Conservation (phyloP, 2,797 vertebrate species). For the Carcharodon carcharias region DNA sequence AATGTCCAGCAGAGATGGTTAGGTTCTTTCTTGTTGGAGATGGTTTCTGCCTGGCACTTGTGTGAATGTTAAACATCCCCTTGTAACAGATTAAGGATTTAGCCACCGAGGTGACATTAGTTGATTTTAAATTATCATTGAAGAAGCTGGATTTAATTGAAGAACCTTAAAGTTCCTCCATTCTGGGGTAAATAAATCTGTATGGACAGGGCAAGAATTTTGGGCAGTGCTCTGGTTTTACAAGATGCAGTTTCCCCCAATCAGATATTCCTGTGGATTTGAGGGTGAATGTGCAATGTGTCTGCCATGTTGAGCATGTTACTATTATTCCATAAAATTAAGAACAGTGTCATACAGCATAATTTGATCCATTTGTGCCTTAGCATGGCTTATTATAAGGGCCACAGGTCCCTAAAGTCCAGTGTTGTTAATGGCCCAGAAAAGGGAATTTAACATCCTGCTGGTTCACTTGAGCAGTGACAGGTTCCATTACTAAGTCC, state of each 20-base stretch:
- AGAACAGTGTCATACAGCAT: background rate
- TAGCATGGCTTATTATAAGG: background rate
- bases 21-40: no score
- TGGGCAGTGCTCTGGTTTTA: background rate
- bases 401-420: background rate
- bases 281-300: background rate
- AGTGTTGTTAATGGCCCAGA: background rate
- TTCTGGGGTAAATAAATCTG: background rate
- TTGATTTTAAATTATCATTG: background rate
- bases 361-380: background rate
- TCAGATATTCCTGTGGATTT: background rate
- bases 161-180: background rate
- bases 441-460: background rate
- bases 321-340: background rate
- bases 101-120: background rate
- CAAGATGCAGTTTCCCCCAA: background rate
- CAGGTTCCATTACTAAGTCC: background rate
- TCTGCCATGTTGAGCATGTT: background rate
- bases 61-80: background rate
- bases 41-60: no score
- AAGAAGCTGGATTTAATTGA: background rate
- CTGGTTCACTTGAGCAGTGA: background rate
- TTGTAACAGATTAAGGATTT: background rate
- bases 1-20: no score
- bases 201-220: background rate